phyloP scores from a whole-genome alignment of 2,888 invertebrate species.

The Sympetrum striolatum region DNA sequence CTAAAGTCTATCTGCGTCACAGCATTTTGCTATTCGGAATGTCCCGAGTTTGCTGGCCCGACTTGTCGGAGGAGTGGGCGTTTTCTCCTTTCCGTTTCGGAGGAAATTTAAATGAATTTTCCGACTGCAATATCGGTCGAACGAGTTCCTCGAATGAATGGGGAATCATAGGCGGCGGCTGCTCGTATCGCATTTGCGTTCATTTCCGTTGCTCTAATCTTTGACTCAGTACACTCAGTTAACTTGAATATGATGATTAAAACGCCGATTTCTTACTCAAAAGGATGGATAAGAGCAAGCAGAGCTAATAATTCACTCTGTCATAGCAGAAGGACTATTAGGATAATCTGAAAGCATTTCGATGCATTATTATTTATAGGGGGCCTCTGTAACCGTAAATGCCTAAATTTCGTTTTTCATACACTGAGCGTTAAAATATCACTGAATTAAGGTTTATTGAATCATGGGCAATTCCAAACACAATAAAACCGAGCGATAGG shows the following conservation, averaged over 20 bases:
- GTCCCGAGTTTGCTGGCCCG: background rate
- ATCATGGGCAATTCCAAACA: no score
- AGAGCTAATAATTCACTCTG: no score
- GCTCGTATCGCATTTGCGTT: background rate
- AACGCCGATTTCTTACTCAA: background rate
- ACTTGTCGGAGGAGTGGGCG: background rate
- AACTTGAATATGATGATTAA: no score
- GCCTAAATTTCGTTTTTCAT: no score
- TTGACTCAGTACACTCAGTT: background rate
- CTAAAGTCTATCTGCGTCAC: background rate
- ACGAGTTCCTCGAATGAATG: background rate
- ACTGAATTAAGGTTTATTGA: no score
- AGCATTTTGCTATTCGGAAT: background rate
- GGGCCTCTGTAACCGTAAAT: no score
- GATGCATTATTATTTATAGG: no score
- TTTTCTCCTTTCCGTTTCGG: background rate
- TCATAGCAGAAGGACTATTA: no score
- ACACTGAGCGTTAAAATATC: no score
- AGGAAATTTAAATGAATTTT: background rate
- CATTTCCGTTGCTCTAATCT: background rate
- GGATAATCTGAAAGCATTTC: no score
- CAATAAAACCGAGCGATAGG: no score
- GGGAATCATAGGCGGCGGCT: background rate
- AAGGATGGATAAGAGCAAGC: no score
- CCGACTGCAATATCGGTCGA: background rate